These are phyloP conservation scores for Lepus americanus DNA, from an alignment of 2,113 vertebrate genomes.

Conservation along the genomic window DNA sequence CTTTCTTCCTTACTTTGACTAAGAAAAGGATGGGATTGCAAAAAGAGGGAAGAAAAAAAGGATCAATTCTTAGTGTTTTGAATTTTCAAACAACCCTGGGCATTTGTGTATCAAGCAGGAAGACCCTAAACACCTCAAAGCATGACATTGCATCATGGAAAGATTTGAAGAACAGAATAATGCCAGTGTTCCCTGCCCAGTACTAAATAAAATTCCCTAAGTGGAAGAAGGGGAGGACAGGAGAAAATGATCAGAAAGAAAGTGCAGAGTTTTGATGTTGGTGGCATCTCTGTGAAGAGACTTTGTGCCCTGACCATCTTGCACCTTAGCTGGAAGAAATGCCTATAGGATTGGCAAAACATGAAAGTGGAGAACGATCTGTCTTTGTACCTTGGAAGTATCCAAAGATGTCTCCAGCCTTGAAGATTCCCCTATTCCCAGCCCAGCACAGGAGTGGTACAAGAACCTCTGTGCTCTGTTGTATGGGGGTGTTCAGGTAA, in stretches of 20 bases:
- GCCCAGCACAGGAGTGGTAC: neutral
- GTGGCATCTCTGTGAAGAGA: neutral
- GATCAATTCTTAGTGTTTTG: neutral
- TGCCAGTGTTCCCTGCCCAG: neutral
- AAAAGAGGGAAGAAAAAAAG: neutral
- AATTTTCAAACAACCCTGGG: constrained; percentile 16
- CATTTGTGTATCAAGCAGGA: neutral
- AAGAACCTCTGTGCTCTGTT: neutral
- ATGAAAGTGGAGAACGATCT: neutral
- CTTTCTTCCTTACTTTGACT: neutral
- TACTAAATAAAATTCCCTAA: neutral
- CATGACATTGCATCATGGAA: neutral
- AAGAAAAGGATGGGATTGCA: neutral
- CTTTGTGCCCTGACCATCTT: neutral
- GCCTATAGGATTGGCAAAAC: neutral
- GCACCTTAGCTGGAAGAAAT: neutral
- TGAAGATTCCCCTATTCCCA: neutral
- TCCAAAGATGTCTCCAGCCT: neutral
- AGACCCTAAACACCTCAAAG: neutral
- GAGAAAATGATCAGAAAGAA: neutral
- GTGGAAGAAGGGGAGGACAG: neutral
- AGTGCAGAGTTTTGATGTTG: neutral
- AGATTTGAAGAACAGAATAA: neutral
- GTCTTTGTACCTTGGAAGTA: neutral
- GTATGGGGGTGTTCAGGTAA: neutral